Conservation (phyloP, 2,888 invertebrate genomes). For the Meloe dianella region DNA sequence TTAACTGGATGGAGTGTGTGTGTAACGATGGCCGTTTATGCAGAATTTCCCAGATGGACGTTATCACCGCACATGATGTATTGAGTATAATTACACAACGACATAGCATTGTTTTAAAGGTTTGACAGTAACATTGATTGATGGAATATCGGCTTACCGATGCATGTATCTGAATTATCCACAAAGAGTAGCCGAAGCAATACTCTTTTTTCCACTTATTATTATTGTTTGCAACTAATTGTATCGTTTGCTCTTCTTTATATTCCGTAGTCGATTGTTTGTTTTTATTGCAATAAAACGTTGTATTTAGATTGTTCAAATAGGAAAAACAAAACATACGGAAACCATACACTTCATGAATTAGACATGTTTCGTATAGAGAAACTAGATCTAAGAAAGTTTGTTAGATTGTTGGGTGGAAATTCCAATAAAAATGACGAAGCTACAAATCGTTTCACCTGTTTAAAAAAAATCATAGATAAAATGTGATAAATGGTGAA, state of each 20-base stretch:
- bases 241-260: conserved; percentile 19
- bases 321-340: not conserved
- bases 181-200: conserved; percentile 42
- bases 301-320: conserved; percentile 5
- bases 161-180: conserved; percentile 51
- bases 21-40: conserved; percentile 40
- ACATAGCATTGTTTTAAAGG: conserved; percentile 59
- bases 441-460: not conserved
- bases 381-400: conserved; percentile 4
- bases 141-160: conserved; percentile 54
- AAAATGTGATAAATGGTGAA: not conserved
- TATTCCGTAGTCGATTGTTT: conserved; percentile 15
- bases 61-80: conserved; percentile 56
- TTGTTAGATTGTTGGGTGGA: not conserved
- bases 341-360: conserved; percentile 1
- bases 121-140: conserved; percentile 59
- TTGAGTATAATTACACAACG: conserved; percentile 59
- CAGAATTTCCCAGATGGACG: conserved; percentile 50
- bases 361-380: conserved; percentile 1
- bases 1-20: too few relatives aligned
- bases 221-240: conserved; percentile 8
- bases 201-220: conserved; percentile 36
- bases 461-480: not conserved
- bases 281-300: conserved; percentile 39
- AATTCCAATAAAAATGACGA: not conserved